Evolutionary conservation across 2,797 vertebrate genomes (phyloP), one percentile per base, ranked within the genome.

Genomic region (Spondyliosoma cantharus): DNA sequence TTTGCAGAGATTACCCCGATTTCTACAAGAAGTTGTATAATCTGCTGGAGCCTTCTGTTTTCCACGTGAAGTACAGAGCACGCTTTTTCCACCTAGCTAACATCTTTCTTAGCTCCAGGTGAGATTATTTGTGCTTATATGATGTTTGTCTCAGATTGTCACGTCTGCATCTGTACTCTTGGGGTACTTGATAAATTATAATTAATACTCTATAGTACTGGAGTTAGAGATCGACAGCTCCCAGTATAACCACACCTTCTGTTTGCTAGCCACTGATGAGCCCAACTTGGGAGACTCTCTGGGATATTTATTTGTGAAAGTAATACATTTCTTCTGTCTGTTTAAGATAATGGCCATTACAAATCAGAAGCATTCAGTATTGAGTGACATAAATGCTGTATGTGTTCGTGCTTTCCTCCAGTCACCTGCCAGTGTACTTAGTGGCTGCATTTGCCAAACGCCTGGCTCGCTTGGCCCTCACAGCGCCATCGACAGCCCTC

Each of bases 11-110:
- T 79, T 99, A 99, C 69, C 98, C 98, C 0, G 96, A 98, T 81
- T 99, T 99, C 85, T 99, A 99, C 89, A 96, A 92, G 76, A 99
- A 99, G 78, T 88, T 99, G 53, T 99, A 99, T 72, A 96, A 91
- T 71, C 96, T 99, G 7, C 91, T 99, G 27, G 96, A 99, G n/a
- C 96, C 97, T 0, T 97, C 97, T 0, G 48, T 99, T 69, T 98
- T 98, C 82, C 97, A 99, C 0, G 96, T 96, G 54, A 99, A 97
- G 89, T 99, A 98, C 93, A 94, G 95, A 67, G 97, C 97, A 0
- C 96, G 97, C 3, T 99, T 99, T 78, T 99, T 99, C 89, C 96
- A 97, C 76, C 86, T 99, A 24, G 90, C 93, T 0, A 95, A 99
- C 75, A 78, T 99, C 24, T 99, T 99, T 82, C 88, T 99, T 37